phyloP scores from a whole-genome alignment of 2,797 vertebrate genomes.

The Triplophysa bombifrons region DNA sequence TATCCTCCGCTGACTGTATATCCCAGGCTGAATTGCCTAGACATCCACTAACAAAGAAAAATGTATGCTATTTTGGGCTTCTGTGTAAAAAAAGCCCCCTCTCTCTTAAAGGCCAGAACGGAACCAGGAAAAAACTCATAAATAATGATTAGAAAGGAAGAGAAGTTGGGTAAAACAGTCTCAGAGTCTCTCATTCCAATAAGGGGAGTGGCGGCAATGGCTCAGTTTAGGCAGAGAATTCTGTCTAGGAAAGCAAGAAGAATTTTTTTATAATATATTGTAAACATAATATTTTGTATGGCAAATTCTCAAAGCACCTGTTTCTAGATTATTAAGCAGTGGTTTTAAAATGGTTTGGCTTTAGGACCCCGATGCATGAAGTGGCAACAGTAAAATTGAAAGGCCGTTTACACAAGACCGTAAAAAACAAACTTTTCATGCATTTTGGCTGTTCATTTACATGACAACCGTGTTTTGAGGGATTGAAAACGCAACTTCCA shows the following conservation, averaged over 20 bases:
- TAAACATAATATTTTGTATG: background rate
- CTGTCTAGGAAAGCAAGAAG: background rate
- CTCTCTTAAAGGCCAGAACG: conserved; percentile 33
- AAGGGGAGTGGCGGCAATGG: conserved; percentile 30
- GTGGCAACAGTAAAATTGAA: no score
- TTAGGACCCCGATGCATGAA: background rate
- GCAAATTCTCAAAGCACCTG: background rate
- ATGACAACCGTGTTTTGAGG: no score
- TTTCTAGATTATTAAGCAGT: background rate
- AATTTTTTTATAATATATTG: background rate
- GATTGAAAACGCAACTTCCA: no score
- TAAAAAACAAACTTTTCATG: no score
- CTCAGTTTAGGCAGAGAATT: conserved; percentile 30
- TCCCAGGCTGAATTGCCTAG: conserved; percentile 48
- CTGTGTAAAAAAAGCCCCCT: conserved; percentile 35
- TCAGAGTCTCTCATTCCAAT: conserved; percentile 34
- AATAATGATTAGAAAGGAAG: conserved; percentile 51
- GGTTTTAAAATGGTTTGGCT: background rate
- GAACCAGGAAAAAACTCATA: conserved; percentile 44
- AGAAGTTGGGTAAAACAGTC: conserved; percentile 38
- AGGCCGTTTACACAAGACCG: no score
- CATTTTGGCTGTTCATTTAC: no score
- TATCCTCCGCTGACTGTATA: conserved; percentile 35
- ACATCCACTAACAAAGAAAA: conserved; percentile 58
- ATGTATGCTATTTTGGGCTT: conserved; percentile 54